Conservation (phyloP, 2,888 invertebrate genomes). For the Papilio gigon region DNA sequence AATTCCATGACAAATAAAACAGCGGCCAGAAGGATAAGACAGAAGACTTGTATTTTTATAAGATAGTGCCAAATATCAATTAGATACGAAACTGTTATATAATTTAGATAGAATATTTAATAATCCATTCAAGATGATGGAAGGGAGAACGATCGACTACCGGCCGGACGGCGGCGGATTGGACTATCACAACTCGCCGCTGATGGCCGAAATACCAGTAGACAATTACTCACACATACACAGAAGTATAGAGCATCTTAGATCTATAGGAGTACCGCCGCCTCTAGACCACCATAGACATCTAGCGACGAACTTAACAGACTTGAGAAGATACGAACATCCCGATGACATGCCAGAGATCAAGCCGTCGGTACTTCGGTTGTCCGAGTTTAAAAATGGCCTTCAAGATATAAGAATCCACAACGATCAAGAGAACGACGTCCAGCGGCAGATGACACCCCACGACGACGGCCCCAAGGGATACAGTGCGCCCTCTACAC, state of each 20-base stretch:
- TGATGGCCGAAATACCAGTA: constrained; percentile 86
- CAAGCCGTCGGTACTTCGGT: constrained; percentile 78
- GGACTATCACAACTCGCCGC: constrained; percentile 85
- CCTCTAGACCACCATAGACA: constrained; percentile 77
- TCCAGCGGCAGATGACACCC: constrained; percentile 74
- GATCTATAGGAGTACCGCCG: constrained; percentile 82
- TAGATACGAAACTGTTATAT: constrained; percentile 64
- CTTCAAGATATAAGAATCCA: constrained; percentile 74
- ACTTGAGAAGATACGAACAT: constrained; percentile 77
- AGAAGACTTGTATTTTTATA: constrained; percentile 73
- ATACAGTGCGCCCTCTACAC: constrained; percentile 80
- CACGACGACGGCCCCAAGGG: constrained; percentile 78
- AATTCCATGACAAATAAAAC: constrained; percentile 76
- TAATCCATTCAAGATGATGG: constrained; percentile 75
- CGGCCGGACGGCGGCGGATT: constrained; percentile 83
- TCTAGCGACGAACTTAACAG: constrained; percentile 74
- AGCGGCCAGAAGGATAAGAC: constrained; percentile 56
- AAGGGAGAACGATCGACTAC: constrained; percentile 81
- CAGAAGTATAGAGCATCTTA: constrained; percentile 85
- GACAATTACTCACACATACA: constrained; percentile 86
- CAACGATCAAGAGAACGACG: constrained; percentile 75
- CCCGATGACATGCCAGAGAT: constrained; percentile 79
- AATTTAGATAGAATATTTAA: constrained; percentile 74
- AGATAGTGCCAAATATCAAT: constrained; percentile 76
- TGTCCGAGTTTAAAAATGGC: constrained; percentile 77